Evolutionary conservation across 2,888 invertebrate species (phyloP).

Genomic region (Gymnosoma rotundatum): DNA sequence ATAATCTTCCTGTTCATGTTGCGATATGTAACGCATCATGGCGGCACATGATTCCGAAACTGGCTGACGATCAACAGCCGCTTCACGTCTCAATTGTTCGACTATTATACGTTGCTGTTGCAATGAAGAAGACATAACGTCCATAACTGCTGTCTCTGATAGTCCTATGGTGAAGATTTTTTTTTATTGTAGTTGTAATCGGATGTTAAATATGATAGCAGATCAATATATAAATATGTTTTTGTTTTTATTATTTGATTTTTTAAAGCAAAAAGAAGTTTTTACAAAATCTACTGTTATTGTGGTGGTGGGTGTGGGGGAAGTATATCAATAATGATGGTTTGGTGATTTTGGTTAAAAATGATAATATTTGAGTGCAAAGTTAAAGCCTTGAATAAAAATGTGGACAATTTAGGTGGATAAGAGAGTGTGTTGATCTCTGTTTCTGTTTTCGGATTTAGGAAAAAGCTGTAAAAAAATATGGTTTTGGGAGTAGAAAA

Average conservation of each 20-base stretch:
- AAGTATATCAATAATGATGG: conserved; percentile 5
- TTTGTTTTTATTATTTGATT: conserved; percentile 22
- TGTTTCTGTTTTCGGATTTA: conserved; percentile 21
- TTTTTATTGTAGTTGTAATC: conserved; percentile 25
- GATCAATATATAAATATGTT: conserved; percentile 3
- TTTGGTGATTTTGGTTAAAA: conserved; percentile 42
- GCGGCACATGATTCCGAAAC: conserved; percentile 96
- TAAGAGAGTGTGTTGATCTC: conserved; percentile 17
- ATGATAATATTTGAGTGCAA: conserved; percentile 57
- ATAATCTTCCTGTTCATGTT: conserved; percentile 97
- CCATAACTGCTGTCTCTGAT: conserved; percentile 94
- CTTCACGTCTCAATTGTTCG: conserved; percentile 95
- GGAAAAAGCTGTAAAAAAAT: conserved; percentile 30
- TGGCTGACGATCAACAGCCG: conserved; percentile 92
- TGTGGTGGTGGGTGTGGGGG: neutral
- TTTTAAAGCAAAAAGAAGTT: neutral
- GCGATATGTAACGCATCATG: conserved; percentile 94
- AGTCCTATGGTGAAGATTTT: conserved; percentile 88
- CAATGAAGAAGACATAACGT: conserved; percentile 96
- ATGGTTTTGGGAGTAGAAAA: conserved; percentile 28
- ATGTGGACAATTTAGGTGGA: conserved; percentile 16
- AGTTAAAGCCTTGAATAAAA: conserved; percentile 40
- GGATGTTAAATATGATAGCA: conserved; percentile 29
- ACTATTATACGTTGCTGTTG: conserved; percentile 96
- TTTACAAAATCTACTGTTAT: conserved; percentile 23